Evolutionary conservation across 1,140 invertebrate species (phyloP).

Genomic region (Venustaconcha ellipsiformis): DNA sequence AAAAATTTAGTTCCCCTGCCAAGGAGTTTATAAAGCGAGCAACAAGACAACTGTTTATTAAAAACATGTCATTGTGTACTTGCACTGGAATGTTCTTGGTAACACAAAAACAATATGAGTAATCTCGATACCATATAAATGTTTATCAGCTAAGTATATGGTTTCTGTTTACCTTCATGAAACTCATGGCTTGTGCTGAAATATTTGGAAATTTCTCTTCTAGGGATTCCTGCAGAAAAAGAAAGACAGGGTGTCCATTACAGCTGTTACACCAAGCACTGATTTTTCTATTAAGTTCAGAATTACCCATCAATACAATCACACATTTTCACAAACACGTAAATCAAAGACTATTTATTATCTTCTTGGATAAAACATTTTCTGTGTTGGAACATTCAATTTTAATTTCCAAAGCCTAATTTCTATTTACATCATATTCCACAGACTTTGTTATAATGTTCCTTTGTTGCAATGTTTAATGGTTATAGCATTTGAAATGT

Average conservation of each 20-base stretch:
- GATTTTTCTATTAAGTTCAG: not conserved
- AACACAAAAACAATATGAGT: not conserved
- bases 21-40: too few species aligned
- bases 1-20: too few species aligned
- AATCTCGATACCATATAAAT: too few species aligned
- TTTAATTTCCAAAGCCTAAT: too few species aligned
- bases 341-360: not conserved
- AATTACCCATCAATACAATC: not conserved
- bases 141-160: too few species aligned
- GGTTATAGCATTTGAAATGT: not conserved
- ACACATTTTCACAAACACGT: conserved; percentile 4
- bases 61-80: too few species aligned
- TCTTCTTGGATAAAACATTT: too few species aligned
- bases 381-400: too few species aligned
- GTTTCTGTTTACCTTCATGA: conserved; percentile 79
- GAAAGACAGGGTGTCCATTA: conserved; percentile 23
- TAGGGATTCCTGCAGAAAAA: conserved; percentile 74
- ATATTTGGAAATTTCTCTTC: conserved; percentile 85
- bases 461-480: not conserved
- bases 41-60: too few species aligned
- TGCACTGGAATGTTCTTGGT: too few species aligned
- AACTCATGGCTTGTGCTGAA: conserved; percentile 81
- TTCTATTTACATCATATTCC: too few species aligned
- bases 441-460: too few species aligned
- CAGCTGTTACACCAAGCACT: not conserved